These are phyloP conservation scores for Andinoacara biseriatus DNA, from an alignment of 2,113 vertebrate genomes.

Conservation along the genomic window DNA sequence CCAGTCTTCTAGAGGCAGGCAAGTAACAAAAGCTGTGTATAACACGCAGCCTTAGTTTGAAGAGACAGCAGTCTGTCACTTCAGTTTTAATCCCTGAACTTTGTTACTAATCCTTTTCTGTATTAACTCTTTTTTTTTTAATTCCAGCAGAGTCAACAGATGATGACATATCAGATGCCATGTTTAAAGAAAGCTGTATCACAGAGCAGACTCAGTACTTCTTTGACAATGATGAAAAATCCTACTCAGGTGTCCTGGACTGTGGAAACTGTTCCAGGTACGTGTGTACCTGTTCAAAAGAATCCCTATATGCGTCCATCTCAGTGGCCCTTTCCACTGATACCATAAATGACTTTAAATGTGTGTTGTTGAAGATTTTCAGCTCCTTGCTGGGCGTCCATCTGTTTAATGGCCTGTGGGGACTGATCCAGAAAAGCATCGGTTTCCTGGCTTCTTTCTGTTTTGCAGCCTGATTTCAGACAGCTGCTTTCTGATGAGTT, in stretches of 20 bases:
- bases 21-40: constrained; percentile 58
- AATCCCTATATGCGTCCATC: constrained; percentile 27
- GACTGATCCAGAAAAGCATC: constrained; percentile 37
- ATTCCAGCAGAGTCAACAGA: constrained; percentile 87
- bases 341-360: constrained; percentile 9
- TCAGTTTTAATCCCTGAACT: neutral
- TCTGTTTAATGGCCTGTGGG: constrained; percentile 57
- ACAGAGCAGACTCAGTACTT: constrained; percentile 99
- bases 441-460: constrained; percentile 47
- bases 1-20: constrained; percentile 90
- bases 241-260: constrained; percentile 90
- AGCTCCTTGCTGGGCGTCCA: constrained; percentile 48
- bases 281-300: constrained; percentile 28
- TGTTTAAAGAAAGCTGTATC: constrained; percentile 97
- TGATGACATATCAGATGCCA: constrained; percentile 86
- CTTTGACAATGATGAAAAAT: constrained; percentile 92
- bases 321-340: constrained; percentile 46
- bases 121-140: neutral
- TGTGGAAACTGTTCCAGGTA: constrained; percentile 99
- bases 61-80: neutral
- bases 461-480: constrained; percentile 52
- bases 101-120: constrained; percentile 3
- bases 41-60: neutral
- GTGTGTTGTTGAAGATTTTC: constrained; percentile 21
- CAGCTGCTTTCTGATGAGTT: constrained; percentile 65